Evolutionary conservation across 1,140 invertebrate genomes (phyloP), one percentile per base, ranked within the genome.

Genomic region (Hyphantria cunea): DNA sequence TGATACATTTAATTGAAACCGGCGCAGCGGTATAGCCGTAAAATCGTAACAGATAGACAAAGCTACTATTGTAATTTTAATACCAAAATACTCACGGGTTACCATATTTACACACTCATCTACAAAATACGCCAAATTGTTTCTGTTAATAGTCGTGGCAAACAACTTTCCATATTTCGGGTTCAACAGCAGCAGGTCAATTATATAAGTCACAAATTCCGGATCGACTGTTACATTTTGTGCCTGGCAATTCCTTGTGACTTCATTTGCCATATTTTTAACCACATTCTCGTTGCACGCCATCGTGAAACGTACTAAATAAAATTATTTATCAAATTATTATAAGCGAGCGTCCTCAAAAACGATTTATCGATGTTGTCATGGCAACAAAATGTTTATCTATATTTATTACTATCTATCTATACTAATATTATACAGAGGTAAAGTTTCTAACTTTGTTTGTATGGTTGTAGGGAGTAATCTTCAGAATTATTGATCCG

Each of bases 251-350:
- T 90, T 79, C 11, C 86, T 71, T 0, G 78, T 75, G 48, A 92
- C 89, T 84, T 92, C 92, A 45, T 87, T 90, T 0, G 91, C 89
- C 55, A 92, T 91, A 64, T 92, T 92, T 56, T 91, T 91, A 47
- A 89, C 78, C 59, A 88, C 69, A 61, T 90, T 91, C 15, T 91
- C 86, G 47, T 86, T 88, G 54, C 82, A 83, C 25, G 85, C 82
- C 85, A 89, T 89, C n/a, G n/a, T 39, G 17, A 25, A 25, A 25
- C 17, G 17, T 64, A 51, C 49, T 13, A 44, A 44, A 12, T 12
- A 13, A 44, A 44, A 44, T 5, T 44, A 7, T 44, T 44, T 44
- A 13, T 10, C 10, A 13, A 44, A 44, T 44, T 13, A 13, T 12
- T n/a, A 44, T 12, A 7, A 12, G 8, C 12, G 42, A 12, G 17